A percentile compares a stretch with the other conserved stretches of the same genome.
Evolutionary conservation across 1,140 invertebrate species (phyloP).

Genomic region (Zophobas atratus): DNA sequence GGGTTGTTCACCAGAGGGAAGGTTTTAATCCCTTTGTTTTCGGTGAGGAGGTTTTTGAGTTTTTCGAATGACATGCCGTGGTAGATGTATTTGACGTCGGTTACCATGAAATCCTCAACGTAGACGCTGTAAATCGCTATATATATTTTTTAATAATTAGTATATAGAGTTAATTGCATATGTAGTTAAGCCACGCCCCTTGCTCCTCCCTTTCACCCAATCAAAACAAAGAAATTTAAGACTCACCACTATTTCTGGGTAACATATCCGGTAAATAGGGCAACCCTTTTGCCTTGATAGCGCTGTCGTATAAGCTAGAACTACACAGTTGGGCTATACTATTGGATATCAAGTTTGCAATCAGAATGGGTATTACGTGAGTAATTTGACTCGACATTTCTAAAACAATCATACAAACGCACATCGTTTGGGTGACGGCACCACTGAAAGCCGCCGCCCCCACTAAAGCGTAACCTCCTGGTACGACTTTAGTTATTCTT

Average conservation of each 20-base stretch:
- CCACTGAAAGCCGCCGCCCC: constrained; percentile 97
- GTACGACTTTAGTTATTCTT: constrained; percentile 88
- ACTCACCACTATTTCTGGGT: constrained; percentile 81
- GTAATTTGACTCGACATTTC: constrained; percentile 94
- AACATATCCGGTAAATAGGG: constrained; percentile 95
- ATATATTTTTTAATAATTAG: constrained; percentile 53
- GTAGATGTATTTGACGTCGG: constrained; percentile 92
- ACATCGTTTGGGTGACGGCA: constrained; percentile 97
- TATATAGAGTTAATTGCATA: no score
- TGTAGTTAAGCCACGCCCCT: no score
- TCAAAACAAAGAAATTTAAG: no score
- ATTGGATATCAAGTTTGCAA: constrained; percentile 95
- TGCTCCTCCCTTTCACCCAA: no score
- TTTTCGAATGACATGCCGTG: constrained; percentile 90
- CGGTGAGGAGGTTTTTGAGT: constrained; percentile 84
- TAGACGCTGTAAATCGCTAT: constrained; percentile 92
- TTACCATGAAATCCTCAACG: constrained; percentile 97
- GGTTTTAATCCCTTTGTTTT: constrained; percentile 76
- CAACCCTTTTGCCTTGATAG: constrained; percentile 96
- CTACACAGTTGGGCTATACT: constrained; percentile 76
- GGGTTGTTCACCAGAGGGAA: constrained; percentile 93
- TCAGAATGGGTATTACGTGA: constrained; percentile 96
- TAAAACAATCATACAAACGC: constrained; percentile 97
- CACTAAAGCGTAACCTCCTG: constrained; percentile 91
- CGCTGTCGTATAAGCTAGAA: constrained; percentile 98